phyloP scores from a whole-genome alignment of 2,797 vertebrate species.

The Gobionotothen gibberifrons region DNA sequence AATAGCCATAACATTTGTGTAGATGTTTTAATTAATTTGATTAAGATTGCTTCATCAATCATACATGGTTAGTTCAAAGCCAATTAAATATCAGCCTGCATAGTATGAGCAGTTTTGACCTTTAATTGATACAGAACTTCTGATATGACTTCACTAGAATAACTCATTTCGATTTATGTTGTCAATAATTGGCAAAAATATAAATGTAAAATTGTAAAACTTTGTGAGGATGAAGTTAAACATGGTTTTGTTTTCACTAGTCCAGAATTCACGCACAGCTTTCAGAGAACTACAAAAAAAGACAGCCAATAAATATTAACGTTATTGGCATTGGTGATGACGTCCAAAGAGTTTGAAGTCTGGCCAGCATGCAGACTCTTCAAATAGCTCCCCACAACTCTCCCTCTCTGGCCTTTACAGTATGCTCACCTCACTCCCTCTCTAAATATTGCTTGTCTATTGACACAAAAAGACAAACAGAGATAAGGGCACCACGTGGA shows the following conservation, averaged over 20 bases:
- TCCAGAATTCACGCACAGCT: conserved; percentile 31
- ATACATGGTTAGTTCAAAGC: background rate
- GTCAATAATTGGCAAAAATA: conserved; percentile 6
- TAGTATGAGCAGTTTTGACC: background rate
- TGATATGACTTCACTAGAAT: background rate
- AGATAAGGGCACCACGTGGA: conserved; percentile 4
- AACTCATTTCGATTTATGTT: conserved; percentile 2
- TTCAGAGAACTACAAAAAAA: conserved; percentile 48
- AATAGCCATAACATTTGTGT: background rate
- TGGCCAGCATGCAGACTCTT: conserved; percentile 41
- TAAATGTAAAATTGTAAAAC: conserved; percentile 5
- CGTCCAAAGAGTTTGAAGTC: conserved; percentile 54
- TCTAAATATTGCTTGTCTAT: conserved; percentile 17
- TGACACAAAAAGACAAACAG: background rate
- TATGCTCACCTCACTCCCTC: conserved; percentile 26
- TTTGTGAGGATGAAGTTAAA: conserved; percentile 5
- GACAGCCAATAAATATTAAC: conserved; percentile 65
- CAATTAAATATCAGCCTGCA: background rate
- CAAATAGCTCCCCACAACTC: conserved; percentile 47
- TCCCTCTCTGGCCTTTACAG: background rate
- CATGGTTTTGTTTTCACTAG: conserved; percentile 25
- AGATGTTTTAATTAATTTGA: background rate
- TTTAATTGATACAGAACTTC: conserved; percentile 1
- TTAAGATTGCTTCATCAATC: background rate
- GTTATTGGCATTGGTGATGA: conserved; percentile 51